Base-by-base conservation (phyloP, 2,113 vertebrate species). In the Alouatta palliata region DNA sequence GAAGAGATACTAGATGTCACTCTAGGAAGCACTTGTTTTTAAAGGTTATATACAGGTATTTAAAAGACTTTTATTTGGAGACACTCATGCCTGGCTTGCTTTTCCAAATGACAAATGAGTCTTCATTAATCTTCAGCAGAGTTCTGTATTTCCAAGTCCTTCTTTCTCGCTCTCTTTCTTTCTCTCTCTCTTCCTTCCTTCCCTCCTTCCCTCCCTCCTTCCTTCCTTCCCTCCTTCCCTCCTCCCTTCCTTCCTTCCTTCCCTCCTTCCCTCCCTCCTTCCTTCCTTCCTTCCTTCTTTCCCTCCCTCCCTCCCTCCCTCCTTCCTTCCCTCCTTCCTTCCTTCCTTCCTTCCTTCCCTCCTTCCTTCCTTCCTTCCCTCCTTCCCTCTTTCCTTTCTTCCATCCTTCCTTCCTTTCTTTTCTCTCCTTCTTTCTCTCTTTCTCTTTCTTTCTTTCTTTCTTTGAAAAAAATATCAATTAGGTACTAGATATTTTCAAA, bases 251-350 rank as follows among this genome's bases (percentile, higher is more conserved):
- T 19, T 20, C 52, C 19, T 0, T 20, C 52, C 20, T 20, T 54
- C 20, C 2, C 8, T 56, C 54, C 2, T 21, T 56, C 54, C 2
- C 3, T 56, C 54, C 19, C 6, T 3, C 21, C 21, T 56, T 8
- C 7, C 54, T 21, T 21, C 8, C 56, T 23, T 23, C 1, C 4
- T 61, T 25, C 0, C 1, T 4, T 58, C 56, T 8, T 4, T 58
- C 56, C 10, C 25, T 45, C 17, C 5, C 40, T 54, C 52, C n/a
- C n/a, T n/a, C n/a, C n/a, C n/a, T 5, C 6, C 19, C 52, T 52
- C 14, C 16, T 8, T 21, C 54, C 8, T 7, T 10, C 23, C 8
- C 25, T 20, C 6, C 12, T 1, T 1, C 1, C 25, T 11, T 5
- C 30, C 21, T 9, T 25, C 8, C 56, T 58, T 58, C 0, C 23